Evolutionary conservation across 2,113 vertebrate species (phyloP), one percentile per base, ranked within the genome.

Genomic region (Fulica atra): DNA sequence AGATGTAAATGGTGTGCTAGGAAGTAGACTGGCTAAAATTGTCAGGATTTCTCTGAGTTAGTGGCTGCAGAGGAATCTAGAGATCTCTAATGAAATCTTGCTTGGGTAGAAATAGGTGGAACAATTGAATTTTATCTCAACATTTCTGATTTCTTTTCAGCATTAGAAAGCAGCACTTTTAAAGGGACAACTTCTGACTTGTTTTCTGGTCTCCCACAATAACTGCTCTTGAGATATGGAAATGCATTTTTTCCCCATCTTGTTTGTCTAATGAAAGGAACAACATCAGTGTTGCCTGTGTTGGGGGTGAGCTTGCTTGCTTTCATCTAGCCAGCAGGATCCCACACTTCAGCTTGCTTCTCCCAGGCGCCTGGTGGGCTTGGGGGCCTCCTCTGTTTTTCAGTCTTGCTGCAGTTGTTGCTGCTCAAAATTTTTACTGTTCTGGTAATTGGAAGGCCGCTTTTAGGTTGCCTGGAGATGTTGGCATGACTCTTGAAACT

Each of bases 371-470:
- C 28, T 40, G 12, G 7, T 46, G 38, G 33, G 42, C 31, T n/a
- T 56, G 24, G 21, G 12, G 10, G 1, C 7, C 7, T 73, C n/a
- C 10, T 1, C 2, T 0, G 33, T 70, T 77, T 64, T n/a, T 31
- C 7, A 51, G 42, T 83, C 46, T 63, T 76, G 12, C 33, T 76
- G 19, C 19, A 76, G 42, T 35, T 84, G 16, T 69, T 83, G 83
- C 36, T 83, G 16, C 46, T 91, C 11, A 68, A 76, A 60, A 60
- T 24, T 54, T 85, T 68, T 86, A 48, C 44, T 60, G 2, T 69
- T 89, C 20, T 57, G 16, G 11, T 80, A 56, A 69, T 3, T 72
- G 63, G 17, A 80, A 88, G n/a, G 64, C 16, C 71, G 33, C n/a
- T 65, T 89, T 84, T 72, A 40, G 12, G 29, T 53, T 85, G 17